These are phyloP conservation scores for Thaleichthys pacificus DNA, from an alignment of 2,797 vertebrate species.

Conservation along the genomic window DNA sequence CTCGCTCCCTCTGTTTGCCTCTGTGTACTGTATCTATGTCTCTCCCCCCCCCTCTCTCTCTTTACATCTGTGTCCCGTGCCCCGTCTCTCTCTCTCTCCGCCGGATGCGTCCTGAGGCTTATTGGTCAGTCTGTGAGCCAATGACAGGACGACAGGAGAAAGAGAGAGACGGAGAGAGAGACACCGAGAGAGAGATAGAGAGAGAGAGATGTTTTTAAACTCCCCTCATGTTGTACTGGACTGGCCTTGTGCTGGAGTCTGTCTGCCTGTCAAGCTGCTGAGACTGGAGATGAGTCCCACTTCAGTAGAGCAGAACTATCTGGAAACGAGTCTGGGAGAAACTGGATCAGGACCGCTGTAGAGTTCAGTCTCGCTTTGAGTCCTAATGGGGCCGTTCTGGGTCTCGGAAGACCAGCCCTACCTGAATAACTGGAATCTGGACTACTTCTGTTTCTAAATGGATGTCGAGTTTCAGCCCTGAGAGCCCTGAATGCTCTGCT, in stretches of 20 bases:
- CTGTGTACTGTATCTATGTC: background rate
- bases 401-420: background rate
- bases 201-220: too few species aligned
- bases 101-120: background rate
- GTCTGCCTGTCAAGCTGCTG: too few species aligned
- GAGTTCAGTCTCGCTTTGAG: background rate
- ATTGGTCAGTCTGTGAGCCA: conserved; percentile 5
- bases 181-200: too few species aligned
- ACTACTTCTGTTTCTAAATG: background rate
- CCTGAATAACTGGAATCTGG: background rate
- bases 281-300: too few species aligned
- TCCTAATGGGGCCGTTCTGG: background rate
- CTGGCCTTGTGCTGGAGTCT: too few species aligned
- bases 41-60: background rate
- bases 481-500: background rate
- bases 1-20: background rate
- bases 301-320: too few species aligned
- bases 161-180: too few species aligned
- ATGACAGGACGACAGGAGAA: background rate
- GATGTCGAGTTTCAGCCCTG: background rate
- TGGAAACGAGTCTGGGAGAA: too few species aligned
- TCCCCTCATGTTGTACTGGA: too few species aligned
- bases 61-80: background rate
- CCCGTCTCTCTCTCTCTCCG: background rate
- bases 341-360: too few species aligned